Conservation (phyloP, 2,797 vertebrate genomes). For the Urophycis tenuis region DNA sequence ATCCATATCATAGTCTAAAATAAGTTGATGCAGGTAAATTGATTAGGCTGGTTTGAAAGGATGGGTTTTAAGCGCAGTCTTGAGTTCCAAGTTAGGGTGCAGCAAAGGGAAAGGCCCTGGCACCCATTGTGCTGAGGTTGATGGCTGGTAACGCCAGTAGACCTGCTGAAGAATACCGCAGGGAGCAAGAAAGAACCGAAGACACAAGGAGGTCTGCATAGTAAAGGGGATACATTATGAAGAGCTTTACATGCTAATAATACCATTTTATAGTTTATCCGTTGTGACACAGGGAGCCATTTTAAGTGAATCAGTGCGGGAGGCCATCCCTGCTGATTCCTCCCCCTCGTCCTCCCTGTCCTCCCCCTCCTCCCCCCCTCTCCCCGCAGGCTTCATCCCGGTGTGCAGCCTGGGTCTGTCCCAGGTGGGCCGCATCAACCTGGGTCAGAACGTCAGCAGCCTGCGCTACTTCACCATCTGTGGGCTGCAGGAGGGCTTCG, state of each 20-base stretch:
- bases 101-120: neutral
- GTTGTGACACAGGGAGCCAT: neutral
- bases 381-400: conserved; percentile 79
- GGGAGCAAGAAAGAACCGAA: neutral
- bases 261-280: neutral
- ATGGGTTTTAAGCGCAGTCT: too few relatives aligned
- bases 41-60: too few relatives aligned
- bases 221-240: neutral
- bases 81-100: too few relatives aligned
- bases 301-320: too few relatives aligned
- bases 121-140: neutral
- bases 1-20: too few relatives aligned
- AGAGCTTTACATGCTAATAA: neutral
- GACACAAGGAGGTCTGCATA: neutral
- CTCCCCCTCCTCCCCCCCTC: neutral
- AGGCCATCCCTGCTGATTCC: neutral
- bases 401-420: conserved; percentile 87
- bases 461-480: conserved; percentile 90
- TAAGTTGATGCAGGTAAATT: too few relatives aligned
- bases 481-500: conserved; percentile 91
- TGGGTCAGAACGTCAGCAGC: conserved; percentile 91
- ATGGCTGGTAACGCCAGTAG: neutral
- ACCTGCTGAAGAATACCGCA: neutral
- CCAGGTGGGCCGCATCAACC: conserved; percentile 84
- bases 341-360: neutral